Evolutionary conservation across 2,797 vertebrate species (phyloP).

Genomic region (Furcifer pardalis): DNA sequence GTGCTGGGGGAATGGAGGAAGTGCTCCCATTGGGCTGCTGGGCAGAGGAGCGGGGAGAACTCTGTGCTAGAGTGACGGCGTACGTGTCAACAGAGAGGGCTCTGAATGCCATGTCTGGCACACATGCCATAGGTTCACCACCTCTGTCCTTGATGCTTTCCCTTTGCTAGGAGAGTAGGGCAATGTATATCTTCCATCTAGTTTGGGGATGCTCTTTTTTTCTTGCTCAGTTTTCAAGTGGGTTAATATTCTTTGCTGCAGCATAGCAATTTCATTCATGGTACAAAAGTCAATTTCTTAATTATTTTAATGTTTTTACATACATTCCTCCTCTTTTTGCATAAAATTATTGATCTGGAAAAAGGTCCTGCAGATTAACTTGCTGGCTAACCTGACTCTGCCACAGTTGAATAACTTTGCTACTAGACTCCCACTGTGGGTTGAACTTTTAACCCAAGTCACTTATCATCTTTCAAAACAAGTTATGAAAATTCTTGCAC

Average conservation of each 20-base stretch:
- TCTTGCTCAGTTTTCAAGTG: background rate
- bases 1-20: too few relatives aligned
- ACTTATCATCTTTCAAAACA: conserved; percentile 56
- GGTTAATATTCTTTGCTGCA: background rate
- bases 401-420: conserved; percentile 53
- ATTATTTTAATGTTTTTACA: conserved; percentile 48
- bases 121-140: too few relatives aligned
- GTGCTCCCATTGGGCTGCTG: too few relatives aligned
- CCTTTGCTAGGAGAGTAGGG: background rate
- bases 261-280: conserved; percentile 12
- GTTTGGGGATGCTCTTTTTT: background rate
- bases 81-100: too few relatives aligned
- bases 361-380: conserved; percentile 49
- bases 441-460: conserved; percentile 59
- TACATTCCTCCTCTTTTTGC: conserved; percentile 38
- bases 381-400: conserved; percentile 43
- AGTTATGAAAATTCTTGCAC: conserved; percentile 42
- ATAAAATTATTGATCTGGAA: conserved; percentile 53
- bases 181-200: background rate
- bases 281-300: conserved; percentile 32
- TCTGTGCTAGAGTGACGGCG: too few relatives aligned
- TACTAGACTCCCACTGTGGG: conserved; percentile 42
- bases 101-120: too few relatives aligned
- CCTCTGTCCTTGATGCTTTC: background rate
- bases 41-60: too few relatives aligned